These are phyloP conservation scores for Bostrychus sinensis DNA, from an alignment of 2,113 vertebrate genomes.

Conservation along the genomic window DNA sequence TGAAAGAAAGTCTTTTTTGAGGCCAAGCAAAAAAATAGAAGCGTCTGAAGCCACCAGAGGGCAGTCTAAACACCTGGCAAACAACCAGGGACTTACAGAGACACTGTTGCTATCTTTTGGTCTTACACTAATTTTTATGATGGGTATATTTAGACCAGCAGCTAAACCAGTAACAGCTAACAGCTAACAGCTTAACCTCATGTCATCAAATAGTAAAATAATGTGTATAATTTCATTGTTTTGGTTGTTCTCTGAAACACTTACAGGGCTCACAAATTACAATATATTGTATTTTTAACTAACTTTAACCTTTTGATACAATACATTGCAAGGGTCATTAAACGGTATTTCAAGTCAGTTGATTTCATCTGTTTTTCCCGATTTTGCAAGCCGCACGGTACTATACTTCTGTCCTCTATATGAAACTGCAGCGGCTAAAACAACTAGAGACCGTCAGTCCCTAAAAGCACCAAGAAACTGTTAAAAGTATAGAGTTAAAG, in stretches of 20 bases:
- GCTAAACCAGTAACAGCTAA: neutral
- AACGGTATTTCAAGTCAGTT: neutral
- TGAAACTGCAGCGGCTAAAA: conserved; percentile 52
- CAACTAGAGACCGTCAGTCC: conserved; percentile 42
- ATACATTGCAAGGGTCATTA: neutral
- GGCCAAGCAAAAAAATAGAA: neutral
- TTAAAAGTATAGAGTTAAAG: conserved; percentile 53
- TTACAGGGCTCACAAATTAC: neutral
- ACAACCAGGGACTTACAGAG: too few species aligned
- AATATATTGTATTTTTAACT: neutral
- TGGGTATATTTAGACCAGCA: neutral
- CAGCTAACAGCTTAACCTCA: too few species aligned
- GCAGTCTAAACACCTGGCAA: neutral
- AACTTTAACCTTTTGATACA: neutral
- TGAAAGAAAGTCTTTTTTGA: neutral
- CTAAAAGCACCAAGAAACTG: conserved; percentile 54
- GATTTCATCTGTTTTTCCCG: neutral
- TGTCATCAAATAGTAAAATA: neutral
- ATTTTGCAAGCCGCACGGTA: neutral
- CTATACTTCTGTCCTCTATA: neutral
- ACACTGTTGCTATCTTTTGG: too few species aligned
- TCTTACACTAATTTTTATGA: neutral
- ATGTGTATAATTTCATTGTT: too few species aligned
- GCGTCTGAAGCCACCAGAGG: conserved; percentile 3
- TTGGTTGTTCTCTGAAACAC: neutral